phyloP scores from a whole-genome alignment of 2,888 invertebrate genomes.

The Cenopis cana region DNA sequence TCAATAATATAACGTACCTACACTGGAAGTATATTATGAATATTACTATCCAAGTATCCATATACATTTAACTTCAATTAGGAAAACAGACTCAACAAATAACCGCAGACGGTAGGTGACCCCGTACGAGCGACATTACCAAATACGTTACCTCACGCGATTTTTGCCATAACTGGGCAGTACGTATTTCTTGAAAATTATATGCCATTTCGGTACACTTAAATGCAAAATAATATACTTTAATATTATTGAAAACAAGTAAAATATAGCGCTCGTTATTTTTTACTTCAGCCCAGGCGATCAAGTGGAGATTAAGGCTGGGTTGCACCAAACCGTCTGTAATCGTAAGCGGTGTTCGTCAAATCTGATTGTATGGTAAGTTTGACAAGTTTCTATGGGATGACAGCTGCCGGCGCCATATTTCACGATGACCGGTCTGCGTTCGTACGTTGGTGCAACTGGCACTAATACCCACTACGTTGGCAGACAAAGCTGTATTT shows the following conservation, averaged over 20 bases:
- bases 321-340: no score
- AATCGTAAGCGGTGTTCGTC: no score
- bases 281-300: background rate
- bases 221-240: background rate
- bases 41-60: background rate
- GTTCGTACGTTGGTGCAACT: no score
- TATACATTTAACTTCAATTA: slow-evolving; percentile 6
- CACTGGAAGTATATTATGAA: background rate
- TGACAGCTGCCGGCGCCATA: no score
- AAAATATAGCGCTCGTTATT: background rate
- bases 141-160: slow-evolving; percentile 18
- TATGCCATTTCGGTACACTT: slow-evolving; percentile 18
- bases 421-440: no score
- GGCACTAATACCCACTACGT: no score
- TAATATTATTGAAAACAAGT: background rate
- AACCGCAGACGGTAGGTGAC: slow-evolving; percentile 22
- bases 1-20: background rate
- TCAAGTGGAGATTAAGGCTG: background rate
- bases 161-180: slow-evolving; percentile 20
- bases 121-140: slow-evolving; percentile 27
- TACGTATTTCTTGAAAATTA: slow-evolving; percentile 22
- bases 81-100: slow-evolving; percentile 25
- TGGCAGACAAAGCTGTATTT: no score
- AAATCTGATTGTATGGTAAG: no score
- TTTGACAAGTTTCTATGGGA: no score